phyloP scores from a whole-genome alignment of 2,888 invertebrate genomes.

The Drosophila mimetica region DNA sequence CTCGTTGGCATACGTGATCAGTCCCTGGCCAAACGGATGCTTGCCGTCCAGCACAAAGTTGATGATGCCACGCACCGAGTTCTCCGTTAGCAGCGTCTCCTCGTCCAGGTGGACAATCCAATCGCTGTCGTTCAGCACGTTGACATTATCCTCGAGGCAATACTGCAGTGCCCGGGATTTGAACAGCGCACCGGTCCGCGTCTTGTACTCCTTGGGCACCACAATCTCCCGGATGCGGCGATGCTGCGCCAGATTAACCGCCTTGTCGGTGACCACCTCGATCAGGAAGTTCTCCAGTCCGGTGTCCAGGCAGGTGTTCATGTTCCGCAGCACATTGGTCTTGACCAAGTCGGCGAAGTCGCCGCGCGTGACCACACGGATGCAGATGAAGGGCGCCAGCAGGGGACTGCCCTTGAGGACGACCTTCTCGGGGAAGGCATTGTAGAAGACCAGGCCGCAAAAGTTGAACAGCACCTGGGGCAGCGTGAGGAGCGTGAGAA shows the following conservation, averaged over 20 bases:
- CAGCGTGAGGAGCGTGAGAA: slow-evolving; percentile 92
- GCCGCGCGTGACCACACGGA: slow-evolving; percentile 96
- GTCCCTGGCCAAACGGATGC: slow-evolving; percentile 97
- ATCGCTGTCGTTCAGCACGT: slow-evolving; percentile 92
- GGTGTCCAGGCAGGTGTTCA: slow-evolving; percentile 93
- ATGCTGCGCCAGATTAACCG: slow-evolving; percentile 90
- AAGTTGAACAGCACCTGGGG: slow-evolving; percentile 94
- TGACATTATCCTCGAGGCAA: slow-evolving; percentile 95
- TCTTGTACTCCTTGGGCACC: slow-evolving; percentile 93
- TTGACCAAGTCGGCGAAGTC: slow-evolving; percentile 96
- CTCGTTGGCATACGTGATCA: slow-evolving; percentile 98
- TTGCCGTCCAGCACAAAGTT: slow-evolving; percentile 98
- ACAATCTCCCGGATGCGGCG: slow-evolving; percentile 94
- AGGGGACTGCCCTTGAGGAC: slow-evolving; percentile 94
- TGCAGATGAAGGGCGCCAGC: slow-evolving; percentile 96
- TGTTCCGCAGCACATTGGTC: slow-evolving; percentile 93
- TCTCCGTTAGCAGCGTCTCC: slow-evolving; percentile 96
- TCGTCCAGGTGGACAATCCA: slow-evolving; percentile 99
- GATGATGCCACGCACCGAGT: slow-evolving; percentile 94
- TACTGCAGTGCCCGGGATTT: slow-evolving; percentile 98
- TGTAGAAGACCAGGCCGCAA: slow-evolving; percentile 93
- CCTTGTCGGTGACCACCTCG: slow-evolving; percentile 97
- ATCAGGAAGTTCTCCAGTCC: slow-evolving; percentile 98
- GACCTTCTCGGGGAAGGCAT: slow-evolving; percentile 97
- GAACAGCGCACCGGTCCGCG: slow-evolving; percentile 96